Evolutionary conservation across 2,797 vertebrate species (phyloP), one percentile per base, ranked within the genome.

Genomic region (Pristis pectinata): DNA sequence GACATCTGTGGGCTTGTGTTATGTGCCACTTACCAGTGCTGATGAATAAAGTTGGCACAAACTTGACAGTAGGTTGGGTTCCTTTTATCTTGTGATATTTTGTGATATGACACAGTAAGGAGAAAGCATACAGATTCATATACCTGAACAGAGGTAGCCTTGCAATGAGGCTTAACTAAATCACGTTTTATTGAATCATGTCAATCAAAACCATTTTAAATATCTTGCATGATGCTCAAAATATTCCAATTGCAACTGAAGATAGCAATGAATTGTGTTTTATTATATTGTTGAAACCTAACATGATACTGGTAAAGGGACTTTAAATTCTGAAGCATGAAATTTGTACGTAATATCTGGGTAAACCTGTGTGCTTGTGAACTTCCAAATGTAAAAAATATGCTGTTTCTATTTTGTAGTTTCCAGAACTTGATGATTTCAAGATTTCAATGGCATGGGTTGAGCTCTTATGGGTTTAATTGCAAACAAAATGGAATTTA

Each of bases 401-500:
- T 76, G 76, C 7, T 44, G 53, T 74, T n/a, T 94, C 44, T 94
- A 74, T 56, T 74, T 34, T 94, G 92, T 94, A 74, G 92, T 44
- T 94, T 76, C 15, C 34, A 34, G 34, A 94, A 70, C 11, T n/a
- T 76, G 70, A 72, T 70, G 64, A 94, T 76, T 72, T 76, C 24
- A 74, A 94, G 89, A 93, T 76, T 76, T 94, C 15, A n/a, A 56
- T 11, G n/a, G 49, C 67, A n/a, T 19, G 44, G 24, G n/a, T 53
- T 94, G 92, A 94, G 72, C 70, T 74, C 92, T 76, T 94, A 76
- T 53, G 44, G 44, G 70, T 76, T 94, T 94, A 94, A 94, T 94
- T 94, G 92, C 92, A 74, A 74, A 76, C 70, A 94, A 72, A 94
- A 76, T 94, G 70, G 92, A 72, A 94, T 94, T 94, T 94, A 30